Base-by-base conservation (phyloP, 2,797 vertebrate genomes). In the Adrianichthys oophorus region DNA sequence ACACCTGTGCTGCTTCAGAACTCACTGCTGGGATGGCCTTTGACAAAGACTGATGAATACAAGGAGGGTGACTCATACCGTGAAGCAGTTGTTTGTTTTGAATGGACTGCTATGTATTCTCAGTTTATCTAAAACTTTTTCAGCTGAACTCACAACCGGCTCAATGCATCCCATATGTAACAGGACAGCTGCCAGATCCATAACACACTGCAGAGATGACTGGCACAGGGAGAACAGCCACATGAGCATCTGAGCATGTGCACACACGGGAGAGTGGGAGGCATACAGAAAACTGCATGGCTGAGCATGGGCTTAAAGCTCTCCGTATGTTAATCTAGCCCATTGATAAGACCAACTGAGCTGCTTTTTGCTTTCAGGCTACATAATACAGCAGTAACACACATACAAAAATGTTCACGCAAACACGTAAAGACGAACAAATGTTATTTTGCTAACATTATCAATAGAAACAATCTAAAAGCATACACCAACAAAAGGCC, bases 341-440 rank as follows among this genome's bases (percentile, higher is more conserved):
- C 77, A 83, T 85, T 87, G 79, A 87, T 86, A 79, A 85, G 85
- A 84, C 85, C 85, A 79, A 71, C 78, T 88, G 84, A 87, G 82
- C 79, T 76, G 79, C 76, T 85, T 71, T 85, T 76, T 79, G 68
- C 68, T 73, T 23, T 47, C 61, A 63, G 58, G 55, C 44, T 42
- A 44, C 59, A 58, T 60, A 68, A 77, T 41, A 73, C 55, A 56
- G 54, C 23, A 58, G 52, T 63, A 6, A 52, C 21, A 53, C 12
- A 54, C 13, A 55, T 54, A 59, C 24, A 56, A 5, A 52, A 26
- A 47, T 26, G 19, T 19, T 26, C 15, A 49, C 19, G 69, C 19
- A 51, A 7, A 26, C 5, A 21, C 15, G 45, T 23, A 59, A 14
- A 52, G 32, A 32, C 3, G 8, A 6, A 52, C 18, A 41, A 48